Evolutionary conservation across 2,888 invertebrate genomes (phyloP), one percentile per base, ranked within the genome.

Genomic region (Cheilosia grossa): DNA sequence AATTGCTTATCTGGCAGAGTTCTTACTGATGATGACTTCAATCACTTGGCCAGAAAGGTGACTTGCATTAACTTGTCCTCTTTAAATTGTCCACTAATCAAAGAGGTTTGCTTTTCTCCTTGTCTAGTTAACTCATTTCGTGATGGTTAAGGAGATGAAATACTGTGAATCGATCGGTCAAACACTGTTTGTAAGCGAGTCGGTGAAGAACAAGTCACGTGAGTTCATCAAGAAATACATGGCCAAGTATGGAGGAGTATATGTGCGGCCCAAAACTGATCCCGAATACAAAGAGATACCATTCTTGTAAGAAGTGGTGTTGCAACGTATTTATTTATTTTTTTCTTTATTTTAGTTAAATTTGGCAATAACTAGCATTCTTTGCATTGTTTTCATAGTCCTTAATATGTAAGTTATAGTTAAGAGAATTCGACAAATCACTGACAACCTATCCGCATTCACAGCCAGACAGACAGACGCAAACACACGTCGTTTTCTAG

Each of bases 181-280:
- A 82, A 88, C 88, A n/a, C 87, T 91, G 47, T 88, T 90, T 58
- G 90, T 90, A n/a, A 90, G 90, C 3, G 90, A 90, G 69, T 90
- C 83, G 77, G 98, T 99, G 7, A 97, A 98, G 88, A 95, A 96
- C 88, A 99, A 99, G 92, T 98, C 98, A 21, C 96, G 96, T 91
- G 98, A 98, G 92, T 99, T 97, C 91, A 97, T 99, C 73, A 95
- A 95, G 89, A 98, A 98, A 91, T 99, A 99, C 92, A 99, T 99
- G 99, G 95, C 95, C 27, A 98, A 98, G 92, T 98, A 97, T 92
- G 98, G 98, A 0, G 94, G 96, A 2, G 94, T 95, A 7, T 90
- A 89, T 81, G 82, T 89, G 15, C 87, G 88, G 58, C 89, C 89
- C 7, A 87, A 87, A 33, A 89, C 89, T 82, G 90, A 90, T 88